Evolutionary conservation across 2,797 vertebrate genomes (phyloP).

Genomic region (Schizopygopsis pylzovi): DNA sequence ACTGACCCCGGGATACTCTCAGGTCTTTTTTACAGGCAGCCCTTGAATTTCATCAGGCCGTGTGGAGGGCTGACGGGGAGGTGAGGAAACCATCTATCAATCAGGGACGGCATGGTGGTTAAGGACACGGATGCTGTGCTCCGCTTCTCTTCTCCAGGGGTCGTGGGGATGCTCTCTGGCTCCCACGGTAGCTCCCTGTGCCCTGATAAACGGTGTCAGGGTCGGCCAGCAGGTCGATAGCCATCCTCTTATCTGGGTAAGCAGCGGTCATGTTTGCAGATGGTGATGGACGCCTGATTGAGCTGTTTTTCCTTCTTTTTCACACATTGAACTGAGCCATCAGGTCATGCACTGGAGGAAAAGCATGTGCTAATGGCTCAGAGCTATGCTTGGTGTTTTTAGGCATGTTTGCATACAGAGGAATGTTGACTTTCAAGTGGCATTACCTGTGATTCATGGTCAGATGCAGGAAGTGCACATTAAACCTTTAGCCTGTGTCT

Average conservation of each 20-base stretch:
- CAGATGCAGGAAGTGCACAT: conserved; percentile 6
- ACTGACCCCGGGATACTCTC: conserved; percentile 38
- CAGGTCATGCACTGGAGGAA: background rate
- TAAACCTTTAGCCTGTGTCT: background rate
- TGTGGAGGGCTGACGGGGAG: conserved; percentile 65
- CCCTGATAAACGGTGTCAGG: conserved; percentile 69
- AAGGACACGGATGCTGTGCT: background rate
- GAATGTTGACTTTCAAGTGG: background rate
- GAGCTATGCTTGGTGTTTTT: conserved; percentile 13
- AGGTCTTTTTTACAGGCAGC: conserved; percentile 64
- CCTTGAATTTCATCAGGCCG: conserved; percentile 75
- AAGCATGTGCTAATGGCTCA: conserved; percentile 32
- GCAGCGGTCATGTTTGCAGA: conserved; percentile 69
- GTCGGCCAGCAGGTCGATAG: conserved; percentile 63
- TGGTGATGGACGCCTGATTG: conserved; percentile 56
- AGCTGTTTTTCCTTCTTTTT: conserved; percentile 52
- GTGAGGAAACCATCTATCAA: conserved; percentile 70
- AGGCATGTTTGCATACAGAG: conserved; percentile 57
- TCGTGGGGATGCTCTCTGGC: conserved; percentile 49
- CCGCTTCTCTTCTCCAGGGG: conserved; percentile 3
- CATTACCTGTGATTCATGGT: conserved; percentile 4
- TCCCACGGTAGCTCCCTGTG: conserved; percentile 48
- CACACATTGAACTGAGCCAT: conserved; percentile 44
- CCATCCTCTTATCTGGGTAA: conserved; percentile 66
- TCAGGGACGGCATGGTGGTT: background rate